phyloP scores from a whole-genome alignment of 2,888 invertebrate genomes.

The Syrista parreyssii region DNA sequence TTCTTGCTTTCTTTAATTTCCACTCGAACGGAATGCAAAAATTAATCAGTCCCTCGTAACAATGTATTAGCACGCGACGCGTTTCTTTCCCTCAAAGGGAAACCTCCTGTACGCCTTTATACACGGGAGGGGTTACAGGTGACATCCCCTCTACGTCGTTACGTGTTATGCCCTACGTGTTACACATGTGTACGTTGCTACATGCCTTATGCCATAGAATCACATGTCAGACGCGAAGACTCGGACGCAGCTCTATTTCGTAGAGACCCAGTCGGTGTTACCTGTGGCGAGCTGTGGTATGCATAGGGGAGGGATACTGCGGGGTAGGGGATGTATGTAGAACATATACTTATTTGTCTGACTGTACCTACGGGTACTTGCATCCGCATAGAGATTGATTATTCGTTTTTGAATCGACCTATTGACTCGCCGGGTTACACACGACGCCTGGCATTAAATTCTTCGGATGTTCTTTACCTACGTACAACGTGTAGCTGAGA shows the following conservation, averaged over 20 bases:
- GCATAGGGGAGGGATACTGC: background rate
- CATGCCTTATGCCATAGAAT: background rate
- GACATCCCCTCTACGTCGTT: background rate
- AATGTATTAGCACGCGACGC: slow-evolving; percentile 2
- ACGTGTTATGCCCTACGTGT: background rate
- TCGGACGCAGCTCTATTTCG: background rate
- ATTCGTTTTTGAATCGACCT: background rate
- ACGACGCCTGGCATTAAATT: slow-evolving; percentile 21
- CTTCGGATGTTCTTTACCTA: slow-evolving; percentile 32
- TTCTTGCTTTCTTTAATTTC: background rate
- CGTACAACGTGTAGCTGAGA: slow-evolving; percentile 29
- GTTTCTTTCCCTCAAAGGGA: background rate
- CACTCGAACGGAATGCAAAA: background rate
- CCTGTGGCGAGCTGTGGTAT: background rate
- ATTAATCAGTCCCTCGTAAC: background rate
- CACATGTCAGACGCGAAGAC: background rate
- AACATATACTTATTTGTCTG: background rate
- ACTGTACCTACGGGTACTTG: background rate
- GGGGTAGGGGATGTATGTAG: too few species aligned
- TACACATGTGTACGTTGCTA: background rate
- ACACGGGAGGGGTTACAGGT: too few species aligned
- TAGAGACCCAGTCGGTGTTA: background rate
- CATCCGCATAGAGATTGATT: background rate
- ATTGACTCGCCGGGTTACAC: background rate
- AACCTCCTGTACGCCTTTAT: too few species aligned